Evolutionary conservation across 2,113 vertebrate species (phyloP), one percentile per base, ranked within the genome.

Genomic region (Rhineura floridana): DNA sequence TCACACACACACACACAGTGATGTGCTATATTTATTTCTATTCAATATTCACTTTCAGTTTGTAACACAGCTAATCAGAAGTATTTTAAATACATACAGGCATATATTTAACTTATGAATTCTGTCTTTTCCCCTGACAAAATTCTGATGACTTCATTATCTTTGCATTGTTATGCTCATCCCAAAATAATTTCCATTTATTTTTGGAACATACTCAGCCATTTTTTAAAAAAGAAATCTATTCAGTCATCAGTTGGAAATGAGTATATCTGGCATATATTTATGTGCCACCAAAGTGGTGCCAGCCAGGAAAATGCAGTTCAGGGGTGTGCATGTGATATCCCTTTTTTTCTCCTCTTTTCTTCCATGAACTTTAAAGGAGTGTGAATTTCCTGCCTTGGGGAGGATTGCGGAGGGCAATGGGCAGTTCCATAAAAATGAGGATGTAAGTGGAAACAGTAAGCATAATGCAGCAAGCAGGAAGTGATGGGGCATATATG

Each of bases 101-200:
- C 39, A 63, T 62, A 30, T 62, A 72, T 81, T 69, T 69, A 67
- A 79, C 17, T 88, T 30, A 0, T 77, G 50, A 25, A 39, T 77
- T 62, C 83, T 77, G 15, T 87, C 80, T 70, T 6, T 83, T 28
- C 80, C 85, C 1, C 42, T 39, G 70, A 90, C 73, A 75, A 90
- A 8, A 65, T 65, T 44, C 33, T 81, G 52, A 86, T 48, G 73
- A 65, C 19, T 77, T 63, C 73, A 75, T 88, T 76, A 83, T 76
- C 21, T 23, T 59, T n/a, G 30, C 69, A 42, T 13, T 42, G 48
- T 80, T 73, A 87, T 73, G 69, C 46, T 48, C 55, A 25, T 83
- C 36, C 87, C 87, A 88, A 86, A 55, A 87, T 87, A 83, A 39
- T 89, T 90, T 30, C 1, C 1, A 69, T 59, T 86, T 91, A 88